Base-by-base conservation (phyloP, 2,888 invertebrate genomes). In the Pristionchus maxplancki region DNA sequence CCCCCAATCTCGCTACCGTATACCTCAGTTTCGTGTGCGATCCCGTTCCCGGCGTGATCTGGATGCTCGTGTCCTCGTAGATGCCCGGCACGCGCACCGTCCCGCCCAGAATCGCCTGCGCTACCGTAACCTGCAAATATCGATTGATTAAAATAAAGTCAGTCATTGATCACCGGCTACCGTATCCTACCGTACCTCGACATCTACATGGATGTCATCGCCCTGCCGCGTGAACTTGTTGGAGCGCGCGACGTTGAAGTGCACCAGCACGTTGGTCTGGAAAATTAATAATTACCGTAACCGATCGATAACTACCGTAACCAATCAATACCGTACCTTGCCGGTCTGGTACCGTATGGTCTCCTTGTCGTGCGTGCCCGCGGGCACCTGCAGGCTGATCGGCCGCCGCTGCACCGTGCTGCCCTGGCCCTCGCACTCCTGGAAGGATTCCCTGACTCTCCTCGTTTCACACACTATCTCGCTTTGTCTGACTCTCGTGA, bases 131-230 rank as follows among this genome's bases (percentile, higher is more conserved):
- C 87, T 89, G 78, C 24, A 64, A 83, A 28, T 58, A 81, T 81
- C 28, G 37, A 81, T 9, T 44, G 24, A 5, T 24, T 15, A 24
- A 13, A 78, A 13, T 44, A 17, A 15, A 17, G 15, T 53, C 53
- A 53, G 20, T 53, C 15, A 17, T 53, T 17, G 53, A 53, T 53
- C 20, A 28, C 0, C 31, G 2, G n/a, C n/a, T n/a, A n/a, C n/a
- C n/a, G n/a, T 74, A 17, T 28, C 11, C 44, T 58, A 71, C n/a
- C 87, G 74, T 37, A 88, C 88, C 34, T 93, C 92, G 28, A 97
- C 97, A 93, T 98, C 97, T n/a, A 98, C 97, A 95, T 99, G 98
- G 0, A 99, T 97, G 95, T 99, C 99, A 8, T 98, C 96, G 0
- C 98, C 98, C 91, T 99, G 98, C 83, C 99, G 96, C 89, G 96